Conservation (phyloP, 1,140 invertebrate species). For the Aplysia californica region DNA sequence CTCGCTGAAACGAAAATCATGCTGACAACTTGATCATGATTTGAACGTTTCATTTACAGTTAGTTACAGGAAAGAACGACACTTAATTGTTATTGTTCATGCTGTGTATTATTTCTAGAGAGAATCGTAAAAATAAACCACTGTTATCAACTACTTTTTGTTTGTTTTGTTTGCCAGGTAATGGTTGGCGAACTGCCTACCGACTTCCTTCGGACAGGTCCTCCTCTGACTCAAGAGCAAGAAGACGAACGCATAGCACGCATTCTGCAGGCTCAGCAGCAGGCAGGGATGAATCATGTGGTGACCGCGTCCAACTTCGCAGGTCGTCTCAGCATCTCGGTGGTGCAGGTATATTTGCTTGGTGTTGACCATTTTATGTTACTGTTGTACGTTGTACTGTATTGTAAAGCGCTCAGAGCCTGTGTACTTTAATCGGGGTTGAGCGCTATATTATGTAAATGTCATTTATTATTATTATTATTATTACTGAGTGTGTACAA, state of each 20-base stretch:
- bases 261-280: slow-evolving; percentile 81
- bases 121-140: background rate
- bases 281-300: slow-evolving; percentile 69
- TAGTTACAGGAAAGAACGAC: background rate
- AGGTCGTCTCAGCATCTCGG: slow-evolving; percentile 83
- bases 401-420: no score
- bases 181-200: slow-evolving; percentile 83
- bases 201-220: slow-evolving; percentile 80
- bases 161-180: slow-evolving; percentile 57
- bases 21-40: background rate
- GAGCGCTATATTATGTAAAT: no score
- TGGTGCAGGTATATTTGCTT: slow-evolving; percentile 77
- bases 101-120: background rate
- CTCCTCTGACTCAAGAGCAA: slow-evolving; percentile 73
- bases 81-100: background rate
- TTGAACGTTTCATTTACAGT: background rate
- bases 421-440: no score
- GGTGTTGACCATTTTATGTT: no score
- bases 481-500: background rate
- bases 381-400: no score
- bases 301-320: slow-evolving; percentile 74
- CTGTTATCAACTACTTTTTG: background rate
- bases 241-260: slow-evolving; percentile 85
- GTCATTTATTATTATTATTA: no score
- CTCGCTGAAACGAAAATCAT: no score